phyloP scores from a whole-genome alignment of 92 coral and sea anemone species.

The Bergia puertoricense region DNA sequence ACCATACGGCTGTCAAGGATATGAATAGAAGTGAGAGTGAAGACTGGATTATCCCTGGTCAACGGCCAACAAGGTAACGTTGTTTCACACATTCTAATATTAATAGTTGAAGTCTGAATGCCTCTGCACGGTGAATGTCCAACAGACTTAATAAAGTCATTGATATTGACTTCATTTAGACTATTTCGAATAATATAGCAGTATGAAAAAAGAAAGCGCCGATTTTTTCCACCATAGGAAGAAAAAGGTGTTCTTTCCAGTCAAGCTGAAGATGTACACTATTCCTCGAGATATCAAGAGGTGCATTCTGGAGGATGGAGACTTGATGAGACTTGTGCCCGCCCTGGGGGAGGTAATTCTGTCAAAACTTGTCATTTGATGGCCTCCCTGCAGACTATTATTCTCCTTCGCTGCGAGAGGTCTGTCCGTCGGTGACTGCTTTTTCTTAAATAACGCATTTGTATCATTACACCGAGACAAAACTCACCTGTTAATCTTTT shows the following conservation, averaged over 20 bases:
- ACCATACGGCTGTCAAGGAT: slow-evolving; percentile 57
- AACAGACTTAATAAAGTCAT: too few species aligned
- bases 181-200: neutral
- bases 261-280: slow-evolving; percentile 75
- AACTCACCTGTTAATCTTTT: too few species aligned
- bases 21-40: slow-evolving; percentile 56
- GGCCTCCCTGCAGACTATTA: too few species aligned
- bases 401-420: too few species aligned
- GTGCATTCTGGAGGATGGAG: slow-evolving; percentile 74
- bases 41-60: slow-evolving; percentile 91
- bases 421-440: too few species aligned
- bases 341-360: slow-evolving; percentile 77
- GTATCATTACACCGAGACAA: too few species aligned
- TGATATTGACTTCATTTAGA: too few species aligned
- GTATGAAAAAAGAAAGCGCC: neutral
- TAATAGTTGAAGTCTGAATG: too few species aligned
- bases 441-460: too few species aligned
- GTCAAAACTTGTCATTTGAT: neutral
- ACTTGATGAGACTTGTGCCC: slow-evolving; percentile 67
- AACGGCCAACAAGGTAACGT: slow-evolving; percentile 79
- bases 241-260: slow-evolving; percentile 73
- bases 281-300: slow-evolving; percentile 86
- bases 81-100: neutral
- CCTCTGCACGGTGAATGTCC: too few species aligned
- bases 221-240: slow-evolving; percentile 55